These are phyloP conservation scores for Myotis findleyi DNA, from an alignment of 2,797 vertebrate species.

Conservation along the genomic window DNA sequence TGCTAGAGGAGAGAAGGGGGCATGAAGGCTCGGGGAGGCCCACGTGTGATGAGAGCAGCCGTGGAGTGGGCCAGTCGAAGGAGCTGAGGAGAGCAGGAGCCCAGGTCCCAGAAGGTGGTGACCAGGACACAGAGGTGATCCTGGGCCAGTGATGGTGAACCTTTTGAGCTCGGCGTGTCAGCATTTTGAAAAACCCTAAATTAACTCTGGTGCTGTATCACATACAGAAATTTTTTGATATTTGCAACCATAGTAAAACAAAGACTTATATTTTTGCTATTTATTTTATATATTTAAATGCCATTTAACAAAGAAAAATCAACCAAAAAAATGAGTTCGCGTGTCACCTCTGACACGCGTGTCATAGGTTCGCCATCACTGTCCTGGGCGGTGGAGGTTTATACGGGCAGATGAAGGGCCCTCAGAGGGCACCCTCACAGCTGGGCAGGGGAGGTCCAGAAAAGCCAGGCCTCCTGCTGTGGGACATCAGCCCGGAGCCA, in stretches of 20 bases:
- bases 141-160: neutral
- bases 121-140: neutral
- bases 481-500: neutral
- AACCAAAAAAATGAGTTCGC: no score
- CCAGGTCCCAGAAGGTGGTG: neutral
- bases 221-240: no score
- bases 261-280: no score
- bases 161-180: no score
- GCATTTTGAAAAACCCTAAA: no score
- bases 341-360: no score
- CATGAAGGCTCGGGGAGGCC: neutral
- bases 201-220: no score
- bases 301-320: no score
- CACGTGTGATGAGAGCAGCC: rapidly evolving
- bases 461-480: neutral
- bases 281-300: no score
- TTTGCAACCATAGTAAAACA: no score
- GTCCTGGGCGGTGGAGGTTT: neutral
- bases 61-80: neutral
- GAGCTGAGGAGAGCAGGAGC: neutral
- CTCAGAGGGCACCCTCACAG: neutral
- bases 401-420: neutral
- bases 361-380: no score
- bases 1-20: neutral
- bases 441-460: neutral